Base-by-base conservation (phyloP, 2,113 vertebrate species). In the Catharus bicknelli region DNA sequence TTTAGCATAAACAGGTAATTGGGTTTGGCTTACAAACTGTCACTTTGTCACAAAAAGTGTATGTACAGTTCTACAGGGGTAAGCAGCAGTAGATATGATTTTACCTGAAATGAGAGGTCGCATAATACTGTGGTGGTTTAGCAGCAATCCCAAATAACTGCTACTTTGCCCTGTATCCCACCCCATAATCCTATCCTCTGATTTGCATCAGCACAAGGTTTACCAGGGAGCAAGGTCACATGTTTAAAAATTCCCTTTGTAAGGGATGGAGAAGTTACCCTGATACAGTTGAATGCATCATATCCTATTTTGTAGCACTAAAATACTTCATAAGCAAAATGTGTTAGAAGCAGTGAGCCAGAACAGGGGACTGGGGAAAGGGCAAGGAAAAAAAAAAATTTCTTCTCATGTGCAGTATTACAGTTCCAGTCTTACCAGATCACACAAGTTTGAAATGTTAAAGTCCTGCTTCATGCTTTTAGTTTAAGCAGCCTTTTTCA, bases 311-410 rank as follows among this genome's bases (percentile, higher is more conserved):
- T 16, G 27, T 2, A 76, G 42, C 66, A 83, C 15, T 26, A 68
- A 80, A 72, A 47, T 10, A 40, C 0, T 29, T 36, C 38, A 50
- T 34, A 77, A 74, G 13, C 19, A 84, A 81, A 47, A 81, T 9
- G 16, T 16, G 5, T 54, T 42, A 48, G 3, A 5, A 72, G 50
- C 0, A 1, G 16, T 14, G 25, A 34, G 16, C 58, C 30, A 30
- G 10, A 47, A 45, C 18, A 13, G 1, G 8, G 4, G 16, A 7
- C 1, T 26, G 12, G 6, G 7, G 3, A 92, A 12, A 53, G 3
- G 1, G 15, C 30, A 75, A 7, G 4, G 29, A 72, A 19, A 38
- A 75, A 43, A 43, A 78, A 34, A 25, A 18, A 53, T 32, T 47
- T 68, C 16, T 50, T 61, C 29, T 67, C 13, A 7, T 2, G 4